Conservation (phyloP, 2,797 vertebrate genomes). For the Gymnodraco acuticeps region DNA sequence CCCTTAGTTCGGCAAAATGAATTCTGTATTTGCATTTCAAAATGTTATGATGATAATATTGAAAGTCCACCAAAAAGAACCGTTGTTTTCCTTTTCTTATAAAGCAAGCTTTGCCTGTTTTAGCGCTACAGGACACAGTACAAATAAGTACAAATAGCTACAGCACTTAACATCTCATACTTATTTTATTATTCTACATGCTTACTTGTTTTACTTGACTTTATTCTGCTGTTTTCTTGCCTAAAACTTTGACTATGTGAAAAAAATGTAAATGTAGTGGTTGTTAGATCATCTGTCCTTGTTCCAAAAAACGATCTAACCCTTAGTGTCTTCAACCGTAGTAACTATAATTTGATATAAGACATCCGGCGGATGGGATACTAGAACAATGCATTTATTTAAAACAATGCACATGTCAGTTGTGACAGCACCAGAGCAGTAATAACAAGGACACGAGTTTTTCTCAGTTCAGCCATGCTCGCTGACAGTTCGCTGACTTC, state of each 20-base stretch:
- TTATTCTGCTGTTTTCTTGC: neutral
- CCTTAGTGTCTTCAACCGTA: neutral
- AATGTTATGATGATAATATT: neutral
- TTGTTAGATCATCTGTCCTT: neutral
- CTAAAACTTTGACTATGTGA: neutral
- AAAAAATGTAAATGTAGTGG: neutral
- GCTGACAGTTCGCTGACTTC: neutral
- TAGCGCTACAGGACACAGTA: neutral
- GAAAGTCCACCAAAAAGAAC: neutral
- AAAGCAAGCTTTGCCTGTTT: neutral
- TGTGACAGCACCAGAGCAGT: neutral
- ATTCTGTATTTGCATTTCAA: neutral
- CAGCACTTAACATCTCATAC: neutral
- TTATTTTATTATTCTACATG: no score
- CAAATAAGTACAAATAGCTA: neutral
- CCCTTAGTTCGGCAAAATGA: neutral
- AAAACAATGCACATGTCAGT: neutral
- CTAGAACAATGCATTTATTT: neutral
- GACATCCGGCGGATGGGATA: neutral
- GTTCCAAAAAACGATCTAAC: neutral
- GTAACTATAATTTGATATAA: neutral
- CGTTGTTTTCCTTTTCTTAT: neutral
- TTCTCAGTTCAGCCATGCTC: neutral
- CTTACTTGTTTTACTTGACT: neutral
- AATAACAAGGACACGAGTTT: conserved; percentile 1